Percentiles rank a stretch among this genome's conserved stretches.
These are phyloP conservation scores for Trilocha varians DNA, from an alignment of 2,888 invertebrate genomes.

Conservation along the genomic window DNA sequence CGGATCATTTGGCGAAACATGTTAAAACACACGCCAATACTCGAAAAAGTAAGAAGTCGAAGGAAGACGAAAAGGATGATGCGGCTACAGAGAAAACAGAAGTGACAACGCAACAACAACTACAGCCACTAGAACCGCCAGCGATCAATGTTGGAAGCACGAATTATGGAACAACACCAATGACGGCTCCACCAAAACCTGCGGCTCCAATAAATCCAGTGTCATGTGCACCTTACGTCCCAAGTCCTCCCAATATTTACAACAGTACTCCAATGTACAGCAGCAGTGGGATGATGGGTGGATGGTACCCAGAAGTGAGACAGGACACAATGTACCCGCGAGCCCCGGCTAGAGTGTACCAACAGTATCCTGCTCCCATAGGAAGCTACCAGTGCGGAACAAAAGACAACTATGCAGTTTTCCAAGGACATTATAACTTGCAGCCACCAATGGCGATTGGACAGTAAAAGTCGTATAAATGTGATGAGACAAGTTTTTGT, in stretches of 20 bases:
- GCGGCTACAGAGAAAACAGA: slow-evolving; percentile 35
- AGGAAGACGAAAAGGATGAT: slow-evolving; percentile 59
- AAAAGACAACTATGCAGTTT: slow-evolving; percentile 62
- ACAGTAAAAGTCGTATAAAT: slow-evolving; percentile 31
- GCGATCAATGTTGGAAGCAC: slow-evolving; percentile 36
- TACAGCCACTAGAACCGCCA: slow-evolving; percentile 12
- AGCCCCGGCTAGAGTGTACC: slow-evolving; percentile 37
- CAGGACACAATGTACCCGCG: slow-evolving; percentile 49
- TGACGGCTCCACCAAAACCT: slow-evolving; percentile 23
- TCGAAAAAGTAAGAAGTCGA: slow-evolving; percentile 60
- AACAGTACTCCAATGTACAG: slow-evolving; percentile 38
- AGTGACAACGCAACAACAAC: too few species aligned
- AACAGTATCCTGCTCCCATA: slow-evolving; percentile 50
- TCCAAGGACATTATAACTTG: slow-evolving; percentile 65
- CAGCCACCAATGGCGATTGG: slow-evolving; percentile 63
- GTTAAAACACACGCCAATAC: slow-evolving; percentile 87
- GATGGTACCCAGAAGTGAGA: slow-evolving; percentile 54
- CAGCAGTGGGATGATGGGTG: slow-evolving; percentile 35
- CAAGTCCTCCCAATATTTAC: slow-evolving; percentile 32
- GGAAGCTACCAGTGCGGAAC: slow-evolving; percentile 59
- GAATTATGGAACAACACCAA: slow-evolving; percentile 47
- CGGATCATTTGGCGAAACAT: slow-evolving; percentile 95
- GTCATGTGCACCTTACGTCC: slow-evolving; percentile 25
- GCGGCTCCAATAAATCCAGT: slow-evolving; percentile 46
- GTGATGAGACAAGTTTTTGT: neutral